Percentiles rank a stretch among this genome's conserved stretches.
Evolutionary conservation across 1,140 invertebrate genomes (phyloP).

Genomic region (Ips nitidus): DNA sequence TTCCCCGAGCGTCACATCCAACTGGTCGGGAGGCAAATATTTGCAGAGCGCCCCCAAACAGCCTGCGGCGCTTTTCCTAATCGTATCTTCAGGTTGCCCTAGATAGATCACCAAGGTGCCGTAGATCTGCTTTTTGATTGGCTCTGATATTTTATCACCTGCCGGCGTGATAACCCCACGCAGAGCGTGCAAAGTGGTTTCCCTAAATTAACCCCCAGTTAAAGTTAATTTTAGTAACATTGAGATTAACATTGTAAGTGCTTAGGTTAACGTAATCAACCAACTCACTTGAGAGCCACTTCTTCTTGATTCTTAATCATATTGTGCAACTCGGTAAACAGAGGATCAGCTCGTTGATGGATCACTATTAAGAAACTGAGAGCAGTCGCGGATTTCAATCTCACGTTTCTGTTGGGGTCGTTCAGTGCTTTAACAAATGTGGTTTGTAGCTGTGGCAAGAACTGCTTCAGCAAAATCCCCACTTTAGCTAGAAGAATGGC

Average conservation of each 20-base stretch:
- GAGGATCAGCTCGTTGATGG: slow-evolving; percentile 82
- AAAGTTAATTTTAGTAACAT: not conserved
- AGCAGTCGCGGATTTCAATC: slow-evolving; percentile 86
- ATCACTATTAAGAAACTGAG: slow-evolving; percentile 88
- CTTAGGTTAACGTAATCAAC: not conserved
- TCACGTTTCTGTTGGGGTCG: slow-evolving; percentile 83
- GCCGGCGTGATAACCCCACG: slow-evolving; percentile 79
- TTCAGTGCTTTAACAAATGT: slow-evolving; percentile 94
- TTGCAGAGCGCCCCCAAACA: slow-evolving; percentile 84
- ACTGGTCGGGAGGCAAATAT: slow-evolving; percentile 73
- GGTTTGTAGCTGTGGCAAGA: slow-evolving; percentile 96
- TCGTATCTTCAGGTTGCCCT: slow-evolving; percentile 76
- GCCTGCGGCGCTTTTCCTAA: slow-evolving; percentile 78
- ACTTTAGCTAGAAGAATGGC: slow-evolving; percentile 90
- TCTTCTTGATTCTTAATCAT: slow-evolving; percentile 84
- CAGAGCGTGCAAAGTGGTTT: slow-evolving; percentile 90
- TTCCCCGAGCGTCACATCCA: slow-evolving; percentile 72
- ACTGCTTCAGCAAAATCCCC: slow-evolving; percentile 92
- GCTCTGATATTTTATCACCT: slow-evolving; percentile 86
- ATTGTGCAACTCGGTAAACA: slow-evolving; percentile 89
- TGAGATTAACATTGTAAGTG: too few relatives aligned
- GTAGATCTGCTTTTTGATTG: slow-evolving; percentile 75
- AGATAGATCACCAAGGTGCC: slow-evolving; percentile 70
- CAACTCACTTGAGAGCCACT: slow-evolving; percentile 66
- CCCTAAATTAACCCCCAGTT: slow-evolving; percentile 55